Conservation (phyloP, 2,113 vertebrate species). For the Opisthocomus hoazin region DNA sequence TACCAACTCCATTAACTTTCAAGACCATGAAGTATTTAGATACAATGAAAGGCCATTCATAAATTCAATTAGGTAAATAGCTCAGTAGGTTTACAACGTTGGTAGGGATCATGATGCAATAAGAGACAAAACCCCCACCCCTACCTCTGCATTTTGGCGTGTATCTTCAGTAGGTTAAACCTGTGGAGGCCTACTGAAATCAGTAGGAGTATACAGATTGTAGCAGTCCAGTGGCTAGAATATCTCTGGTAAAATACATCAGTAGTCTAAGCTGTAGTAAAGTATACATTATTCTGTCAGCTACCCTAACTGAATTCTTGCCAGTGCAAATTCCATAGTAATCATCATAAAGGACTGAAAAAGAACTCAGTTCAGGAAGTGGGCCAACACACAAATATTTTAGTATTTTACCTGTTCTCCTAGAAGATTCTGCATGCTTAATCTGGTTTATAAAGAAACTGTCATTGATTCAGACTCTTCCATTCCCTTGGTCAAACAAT, state of each 20-base stretch:
- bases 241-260: not conserved
- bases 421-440: not conserved
- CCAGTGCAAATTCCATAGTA: not conserved
- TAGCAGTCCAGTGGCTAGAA: not conserved
- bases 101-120: not conserved
- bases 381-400: not conserved
- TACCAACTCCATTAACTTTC: not conserved
- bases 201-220: not conserved
- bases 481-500: no score
- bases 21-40: not conserved
- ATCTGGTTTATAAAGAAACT: no score
- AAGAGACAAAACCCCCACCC: not conserved
- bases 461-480: no score
- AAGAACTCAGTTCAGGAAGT: not conserved
- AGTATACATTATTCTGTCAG: not conserved
- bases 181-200: not conserved
- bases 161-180: not conserved
- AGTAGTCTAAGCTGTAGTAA: not conserved
- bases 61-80: not conserved
- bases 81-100: not conserved
- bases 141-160: not conserved
- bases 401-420: not conserved
- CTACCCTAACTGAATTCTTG: not conserved
- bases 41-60: not conserved
- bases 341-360: not conserved